Percentiles rank a stretch among this genome's conserved stretches.
Evolutionary conservation across 2,888 invertebrate species (phyloP).

Genomic region (Hetaerina titia): DNA sequence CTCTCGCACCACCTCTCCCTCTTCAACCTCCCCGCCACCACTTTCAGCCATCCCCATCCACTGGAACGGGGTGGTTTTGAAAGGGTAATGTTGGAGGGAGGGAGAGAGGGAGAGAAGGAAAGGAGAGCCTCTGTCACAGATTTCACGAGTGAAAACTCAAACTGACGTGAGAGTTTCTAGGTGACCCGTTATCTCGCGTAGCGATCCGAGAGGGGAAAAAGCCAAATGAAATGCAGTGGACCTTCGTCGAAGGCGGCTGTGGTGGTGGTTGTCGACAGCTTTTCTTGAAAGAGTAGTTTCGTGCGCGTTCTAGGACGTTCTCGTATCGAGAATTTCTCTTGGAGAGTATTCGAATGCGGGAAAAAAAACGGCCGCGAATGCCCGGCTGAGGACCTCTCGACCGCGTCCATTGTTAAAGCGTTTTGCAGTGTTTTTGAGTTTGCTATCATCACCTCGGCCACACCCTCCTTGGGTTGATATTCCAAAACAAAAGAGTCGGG

Average conservation of each 20-base stretch:
- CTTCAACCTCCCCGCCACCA: not conserved
- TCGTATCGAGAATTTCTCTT: not conserved
- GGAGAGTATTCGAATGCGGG: not conserved
- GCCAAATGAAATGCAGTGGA: not conserved
- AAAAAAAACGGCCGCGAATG: not conserved
- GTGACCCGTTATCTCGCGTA: constrained; percentile 36
- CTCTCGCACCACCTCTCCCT: not conserved
- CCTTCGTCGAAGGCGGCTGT: not conserved
- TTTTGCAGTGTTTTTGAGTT: not conserved
- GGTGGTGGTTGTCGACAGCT: not conserved
- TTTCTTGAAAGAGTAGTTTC: not conserved
- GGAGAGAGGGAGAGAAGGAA: not conserved
- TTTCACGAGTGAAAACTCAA: constrained; percentile 37
- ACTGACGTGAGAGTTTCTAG: constrained; percentile 40
- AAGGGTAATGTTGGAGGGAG: not conserved
- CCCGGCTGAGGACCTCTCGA: not conserved
- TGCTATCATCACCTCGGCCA: not conserved
- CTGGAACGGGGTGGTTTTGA: not conserved
- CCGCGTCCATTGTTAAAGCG: not conserved
- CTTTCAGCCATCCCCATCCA: not conserved
- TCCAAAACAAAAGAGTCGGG: not conserved
- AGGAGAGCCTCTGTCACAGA: constrained; percentile 11
- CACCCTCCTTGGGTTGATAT: not conserved
- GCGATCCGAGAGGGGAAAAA: not conserved
- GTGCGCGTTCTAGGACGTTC: not conserved